Conservation (phyloP, 2,888 invertebrate genomes). For the Marasmarcha lunaedactyla region DNA sequence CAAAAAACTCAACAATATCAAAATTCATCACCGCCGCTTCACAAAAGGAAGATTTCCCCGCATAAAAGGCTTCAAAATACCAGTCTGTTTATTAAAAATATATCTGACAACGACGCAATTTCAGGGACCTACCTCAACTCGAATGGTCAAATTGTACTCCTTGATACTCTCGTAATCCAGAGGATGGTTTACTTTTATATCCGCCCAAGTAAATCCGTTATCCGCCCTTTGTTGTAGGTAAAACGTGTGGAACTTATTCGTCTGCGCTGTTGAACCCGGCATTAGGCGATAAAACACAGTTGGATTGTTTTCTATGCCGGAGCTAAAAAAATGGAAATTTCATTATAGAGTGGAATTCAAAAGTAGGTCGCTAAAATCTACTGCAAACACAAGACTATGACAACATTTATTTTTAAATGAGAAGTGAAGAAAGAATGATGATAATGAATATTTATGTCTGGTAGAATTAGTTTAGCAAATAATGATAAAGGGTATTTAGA, state of each 20-base stretch:
- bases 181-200: slow-evolving; percentile 96
- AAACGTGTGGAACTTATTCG: slow-evolving; percentile 95
- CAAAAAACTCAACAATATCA: too few species aligned
- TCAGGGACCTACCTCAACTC: slow-evolving; percentile 85
- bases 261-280: slow-evolving; percentile 95
- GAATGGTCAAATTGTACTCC: slow-evolving; percentile 94
- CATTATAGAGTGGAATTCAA: background rate
- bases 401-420: too few species aligned
- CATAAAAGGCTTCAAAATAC: too few species aligned
- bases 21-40: too few species aligned
- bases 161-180: slow-evolving; percentile 95
- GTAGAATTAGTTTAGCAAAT: too few species aligned
- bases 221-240: slow-evolving; percentile 95
- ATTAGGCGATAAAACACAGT: slow-evolving; percentile 95
- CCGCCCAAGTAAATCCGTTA: slow-evolving; percentile 94
- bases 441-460: too few species aligned
- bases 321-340: slow-evolving; percentile 79
- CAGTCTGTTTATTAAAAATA: too few species aligned
- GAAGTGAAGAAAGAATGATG: too few species aligned
- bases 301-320: slow-evolving; percentile 95
- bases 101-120: too few species aligned
- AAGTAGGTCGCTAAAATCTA: background rate
- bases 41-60: too few species aligned
- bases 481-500: too few species aligned
- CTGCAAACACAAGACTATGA: background rate